Base-by-base conservation (phyloP, 2,113 vertebrate genomes). In the Heliornis fulica region DNA sequence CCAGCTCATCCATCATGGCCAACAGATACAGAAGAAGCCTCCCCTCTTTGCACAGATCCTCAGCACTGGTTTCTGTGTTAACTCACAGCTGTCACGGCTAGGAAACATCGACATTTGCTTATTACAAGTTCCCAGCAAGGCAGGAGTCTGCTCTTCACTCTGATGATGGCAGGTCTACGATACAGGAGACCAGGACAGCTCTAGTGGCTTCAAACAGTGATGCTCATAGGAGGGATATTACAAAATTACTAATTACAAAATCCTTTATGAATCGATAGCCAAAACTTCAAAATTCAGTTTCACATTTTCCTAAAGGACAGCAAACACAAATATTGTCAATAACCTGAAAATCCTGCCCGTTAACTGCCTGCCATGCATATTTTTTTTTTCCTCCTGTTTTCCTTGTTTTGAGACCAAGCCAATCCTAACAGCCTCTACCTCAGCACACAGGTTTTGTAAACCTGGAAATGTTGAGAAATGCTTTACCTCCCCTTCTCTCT, bases 361-460 rank as follows among this genome's bases (percentile, higher is more conserved):
- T 85, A 94, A 53, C 22, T 76, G 61, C 59, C 50, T 65, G 54
- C 53, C 31, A 31, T 2, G 4, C 12, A 17, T 15, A 19, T n/a
- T 20, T 10, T 34, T 61, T 80, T 74, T 77, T 31, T 22, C 21
- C 26, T 4, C 16, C 50, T 2, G 1, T 56, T 83, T 60, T 79
- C 29, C n/a, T 38, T 11, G 1, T 63, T 75, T 71, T 57, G 77
- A 94, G 75, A 25, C 26, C 25, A 40, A 94, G 84, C 84, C 90
- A 92, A 81, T 7, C 23, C 60, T 77, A 89, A 77, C 51, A 75
- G 61, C 71, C 72, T 71, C 69, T 51, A 83, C 60, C 64, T 84
- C 83, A 65, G 83, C 71, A 63, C 5, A 59, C 8, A 48, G 63
- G 19, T 51, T 93, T 80, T 45, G 38, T 19, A 83, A 81, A 87